Evolutionary conservation across 2,113 vertebrate species (phyloP).

Genomic region (Pseudorasbora parva): DNA sequence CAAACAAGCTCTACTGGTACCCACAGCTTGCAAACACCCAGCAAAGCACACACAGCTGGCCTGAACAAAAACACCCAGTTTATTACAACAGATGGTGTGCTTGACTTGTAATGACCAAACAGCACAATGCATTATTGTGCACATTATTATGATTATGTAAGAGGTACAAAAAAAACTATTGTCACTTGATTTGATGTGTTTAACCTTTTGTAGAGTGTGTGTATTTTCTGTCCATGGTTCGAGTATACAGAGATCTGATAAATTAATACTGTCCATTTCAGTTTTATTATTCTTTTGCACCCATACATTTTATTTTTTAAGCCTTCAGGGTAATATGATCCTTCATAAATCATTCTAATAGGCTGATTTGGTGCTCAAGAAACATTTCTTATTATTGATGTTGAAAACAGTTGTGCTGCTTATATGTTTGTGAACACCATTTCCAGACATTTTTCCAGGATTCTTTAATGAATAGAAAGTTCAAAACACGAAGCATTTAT

Average conservation of each 20-base stretch:
- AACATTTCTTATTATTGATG: not conserved
- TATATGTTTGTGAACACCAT: too few relatives aligned
- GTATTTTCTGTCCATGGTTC: not conserved
- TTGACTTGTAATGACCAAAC: not conserved
- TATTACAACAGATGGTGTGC: conserved; percentile 3
- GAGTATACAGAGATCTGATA: not conserved
- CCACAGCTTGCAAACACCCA: not conserved
- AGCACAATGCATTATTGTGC: not conserved
- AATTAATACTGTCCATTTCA: not conserved
- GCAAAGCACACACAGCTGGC: not conserved
- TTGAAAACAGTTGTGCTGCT: not conserved
- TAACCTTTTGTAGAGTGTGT: not conserved
- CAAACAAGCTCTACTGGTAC: not conserved
- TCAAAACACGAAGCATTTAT: not conserved
- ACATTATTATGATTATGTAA: not conserved
- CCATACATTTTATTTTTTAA: too few relatives aligned
- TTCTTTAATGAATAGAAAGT: not conserved
- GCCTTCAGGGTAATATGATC: not conserved
- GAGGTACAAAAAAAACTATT: not conserved
- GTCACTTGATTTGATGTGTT: not conserved
- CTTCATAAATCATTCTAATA: not conserved
- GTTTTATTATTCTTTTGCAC: too few relatives aligned
- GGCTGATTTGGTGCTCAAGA: not conserved
- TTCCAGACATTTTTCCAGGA: too few relatives aligned
- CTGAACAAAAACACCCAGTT: not conserved